Conservation (phyloP, 2,797 vertebrate species). For the Crypturellus tataupa region DNA sequence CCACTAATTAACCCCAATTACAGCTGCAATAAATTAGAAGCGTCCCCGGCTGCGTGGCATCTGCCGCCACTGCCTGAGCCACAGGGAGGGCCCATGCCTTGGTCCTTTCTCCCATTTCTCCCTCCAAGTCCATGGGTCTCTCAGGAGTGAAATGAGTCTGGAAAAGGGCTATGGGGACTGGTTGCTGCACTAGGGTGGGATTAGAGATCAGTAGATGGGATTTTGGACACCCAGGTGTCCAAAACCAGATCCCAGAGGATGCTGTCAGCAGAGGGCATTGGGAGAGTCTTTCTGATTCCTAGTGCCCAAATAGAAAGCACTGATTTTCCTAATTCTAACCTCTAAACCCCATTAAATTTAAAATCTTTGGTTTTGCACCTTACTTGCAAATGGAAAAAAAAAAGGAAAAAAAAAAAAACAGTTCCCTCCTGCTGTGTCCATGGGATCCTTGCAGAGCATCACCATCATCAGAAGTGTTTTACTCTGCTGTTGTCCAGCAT, state of each 20-base stretch:
- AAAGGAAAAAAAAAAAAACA: background rate
- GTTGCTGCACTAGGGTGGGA: background rate
- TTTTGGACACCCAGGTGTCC: background rate
- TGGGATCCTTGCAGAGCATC: rapidly evolving
- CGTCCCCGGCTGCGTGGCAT: background rate
- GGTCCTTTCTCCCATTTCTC: background rate
- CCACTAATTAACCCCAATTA: slow-evolving; percentile 80
- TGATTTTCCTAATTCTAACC: background rate
- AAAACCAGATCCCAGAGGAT: background rate
- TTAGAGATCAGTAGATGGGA: rapidly evolving
- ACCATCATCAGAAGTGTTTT: rapidly evolving
- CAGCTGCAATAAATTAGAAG: slow-evolving; percentile 72
- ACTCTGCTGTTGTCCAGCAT: background rate
- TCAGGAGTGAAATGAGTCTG: background rate
- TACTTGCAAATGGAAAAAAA: background rate
- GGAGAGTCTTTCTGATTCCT: background rate
- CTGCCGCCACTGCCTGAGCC: background rate
- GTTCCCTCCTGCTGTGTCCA: background rate
- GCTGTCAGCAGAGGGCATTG: background rate
- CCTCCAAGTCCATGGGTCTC: background rate
- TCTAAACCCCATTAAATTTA: slow-evolving; percentile 3
- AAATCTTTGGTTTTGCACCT: background rate
- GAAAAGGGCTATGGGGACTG: background rate
- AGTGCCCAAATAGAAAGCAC: rapidly evolving
- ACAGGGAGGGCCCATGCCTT: background rate